Conservation (phyloP, 2,888 invertebrate species). For the Gortyna flavago region DNA sequence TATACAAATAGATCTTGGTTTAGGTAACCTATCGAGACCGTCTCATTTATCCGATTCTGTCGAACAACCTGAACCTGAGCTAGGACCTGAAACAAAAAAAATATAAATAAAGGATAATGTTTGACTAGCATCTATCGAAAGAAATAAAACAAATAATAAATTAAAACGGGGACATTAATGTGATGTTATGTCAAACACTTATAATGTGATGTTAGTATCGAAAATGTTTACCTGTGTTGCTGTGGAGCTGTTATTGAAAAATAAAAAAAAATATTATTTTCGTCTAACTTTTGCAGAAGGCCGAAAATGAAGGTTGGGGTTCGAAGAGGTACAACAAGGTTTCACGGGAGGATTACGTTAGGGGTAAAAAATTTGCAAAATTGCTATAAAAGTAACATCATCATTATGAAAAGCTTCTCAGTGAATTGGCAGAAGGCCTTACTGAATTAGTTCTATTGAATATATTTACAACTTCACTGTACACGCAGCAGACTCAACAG, state of each 20-base stretch:
- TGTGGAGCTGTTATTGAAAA: conserved; percentile 44
- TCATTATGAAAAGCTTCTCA: neutral
- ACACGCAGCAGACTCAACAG: neutral
- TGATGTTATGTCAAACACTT: too few relatives aligned
- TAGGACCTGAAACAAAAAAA: conserved; percentile 84
- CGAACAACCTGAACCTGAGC: conserved; percentile 91
- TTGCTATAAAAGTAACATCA: neutral
- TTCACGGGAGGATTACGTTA: neutral
- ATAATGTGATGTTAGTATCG: conserved; percentile 12
- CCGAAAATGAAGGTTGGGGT: neutral
- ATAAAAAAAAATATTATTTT: conserved; percentile 15
- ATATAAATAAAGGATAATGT: conserved; percentile 32
- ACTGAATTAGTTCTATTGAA: neutral
- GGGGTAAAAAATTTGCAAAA: neutral
- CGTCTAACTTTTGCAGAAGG: neutral
- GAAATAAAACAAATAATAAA: neutral
- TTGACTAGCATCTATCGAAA: neutral
- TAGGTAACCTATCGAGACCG: conserved; percentile 67
- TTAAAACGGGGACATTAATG: neutral
- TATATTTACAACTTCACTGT: neutral
- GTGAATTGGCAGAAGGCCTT: neutral
- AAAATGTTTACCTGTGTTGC: conserved; percentile 43
- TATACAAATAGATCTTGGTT: conserved; percentile 67
- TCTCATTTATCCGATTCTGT: conserved; percentile 90
- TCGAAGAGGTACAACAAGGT: neutral